These are phyloP conservation scores for Sphenopsis melanotis DNA, from an alignment of 2,797 vertebrate genomes.

Conservation along the genomic window DNA sequence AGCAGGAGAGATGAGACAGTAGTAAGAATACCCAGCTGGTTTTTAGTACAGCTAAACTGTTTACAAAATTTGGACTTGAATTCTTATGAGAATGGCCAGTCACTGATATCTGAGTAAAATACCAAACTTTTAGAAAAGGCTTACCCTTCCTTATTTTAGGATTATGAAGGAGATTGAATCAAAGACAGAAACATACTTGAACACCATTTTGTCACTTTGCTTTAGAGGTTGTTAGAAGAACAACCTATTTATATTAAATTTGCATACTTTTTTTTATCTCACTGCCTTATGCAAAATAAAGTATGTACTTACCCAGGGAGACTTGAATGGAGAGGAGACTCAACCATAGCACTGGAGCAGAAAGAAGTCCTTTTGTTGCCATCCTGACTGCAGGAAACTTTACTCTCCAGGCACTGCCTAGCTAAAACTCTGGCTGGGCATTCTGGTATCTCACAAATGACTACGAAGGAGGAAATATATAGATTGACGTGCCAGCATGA, in stretches of 20 bases:
- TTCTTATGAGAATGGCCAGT: background rate
- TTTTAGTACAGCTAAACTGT: background rate
- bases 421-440: background rate
- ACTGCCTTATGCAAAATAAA: background rate
- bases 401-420: background rate
- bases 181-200: background rate
- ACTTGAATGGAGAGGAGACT: background rate
- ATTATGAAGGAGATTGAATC: background rate
- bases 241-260: background rate
- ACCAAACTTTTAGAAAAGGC: background rate
- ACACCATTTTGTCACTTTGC: background rate
- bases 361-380: background rate
- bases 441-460: background rate
- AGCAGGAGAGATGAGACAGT: background rate
- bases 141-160: background rate
- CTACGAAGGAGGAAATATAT: constrained; percentile 37
- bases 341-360: background rate
- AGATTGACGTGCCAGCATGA: background rate
- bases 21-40: background rate
- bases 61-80: background rate
- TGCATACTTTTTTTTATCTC: background rate
- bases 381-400: background rate
- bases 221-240: background rate
- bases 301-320: constrained; percentile 13
- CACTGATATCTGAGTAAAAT: background rate